Evolutionary conservation across 2,797 vertebrate genomes (phyloP), one percentile per base, ranked within the genome.

Genomic region (Ptychobarbus kaznakovi): DNA sequence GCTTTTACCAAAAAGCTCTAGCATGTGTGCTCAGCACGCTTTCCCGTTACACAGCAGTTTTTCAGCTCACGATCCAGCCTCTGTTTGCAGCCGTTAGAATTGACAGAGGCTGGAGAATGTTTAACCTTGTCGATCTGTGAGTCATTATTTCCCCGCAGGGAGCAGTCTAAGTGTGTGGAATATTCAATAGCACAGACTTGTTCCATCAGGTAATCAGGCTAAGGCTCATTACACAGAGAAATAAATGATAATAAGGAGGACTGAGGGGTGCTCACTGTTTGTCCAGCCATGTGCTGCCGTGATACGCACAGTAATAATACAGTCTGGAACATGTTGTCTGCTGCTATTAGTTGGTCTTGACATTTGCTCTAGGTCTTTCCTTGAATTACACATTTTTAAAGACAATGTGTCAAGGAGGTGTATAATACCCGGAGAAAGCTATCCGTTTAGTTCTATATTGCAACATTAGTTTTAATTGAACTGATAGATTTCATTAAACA

Each of bases 151-250:
- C 28, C 65, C 16, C 72, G 15, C 73, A 42, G 58, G 79, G 15
- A 78, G 84, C 84, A 63, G 38, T 40, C 74, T 70, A 90, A 91
- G 90, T 81, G 90, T 85, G 85, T 70, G 89, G 13, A 86, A 89
- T 86, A 87, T 90, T 86, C 81, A 69, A 25, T 86, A 5, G 76
- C 81, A 72, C 66, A 22, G 61, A 81, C 83, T 63, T 81, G 80
- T 87, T 88, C 89, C 87, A 87, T 89, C 84, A 80, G 69, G 69
- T 69, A 81, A 91, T 90, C 80, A 90, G 70, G 66, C 11, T 76
- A 86, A 84, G 88, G 87, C 75, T 89, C 84, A 91, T 91, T 92
- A 83, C 80, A 84, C 84, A 32, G 65, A 20, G 63, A 86, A 76
- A 83, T 16, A 84, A 51, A 72, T 79, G 18, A 75, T 87, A 86